Conservation (phyloP, 1,140 invertebrate species). For the Diachasma alloeum region DNA sequence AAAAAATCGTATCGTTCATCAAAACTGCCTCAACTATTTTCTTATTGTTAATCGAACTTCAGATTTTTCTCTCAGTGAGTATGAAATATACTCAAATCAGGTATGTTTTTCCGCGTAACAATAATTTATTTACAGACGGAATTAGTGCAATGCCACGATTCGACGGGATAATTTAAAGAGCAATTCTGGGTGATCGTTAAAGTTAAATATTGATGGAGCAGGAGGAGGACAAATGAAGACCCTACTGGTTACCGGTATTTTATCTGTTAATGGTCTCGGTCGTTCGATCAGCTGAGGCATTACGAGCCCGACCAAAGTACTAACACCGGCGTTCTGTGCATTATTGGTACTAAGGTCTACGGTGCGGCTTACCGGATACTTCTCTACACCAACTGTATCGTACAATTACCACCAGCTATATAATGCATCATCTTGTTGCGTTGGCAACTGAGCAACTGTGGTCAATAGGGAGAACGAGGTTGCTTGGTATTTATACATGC, state of each 20-base stretch:
- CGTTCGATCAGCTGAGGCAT: neutral
- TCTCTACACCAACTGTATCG: neutral
- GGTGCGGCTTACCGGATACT: neutral
- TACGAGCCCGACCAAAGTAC: neutral
- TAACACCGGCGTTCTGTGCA: neutral
- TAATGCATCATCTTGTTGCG: neutral
- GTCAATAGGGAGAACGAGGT: neutral
- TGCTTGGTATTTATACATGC: neutral
- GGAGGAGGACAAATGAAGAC: neutral
- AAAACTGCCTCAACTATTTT: no score
- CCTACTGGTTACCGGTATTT: neutral
- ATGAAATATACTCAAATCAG: no score
- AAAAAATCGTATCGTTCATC: no score
- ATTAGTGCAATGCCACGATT: no score
- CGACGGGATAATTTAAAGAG: no score
- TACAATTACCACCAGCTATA: neutral
- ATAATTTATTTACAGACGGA: no score
- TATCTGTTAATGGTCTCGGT: neutral
- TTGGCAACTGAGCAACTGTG: neutral
- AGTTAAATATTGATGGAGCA: neutral
- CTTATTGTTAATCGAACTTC: no score
- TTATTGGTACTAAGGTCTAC: neutral
- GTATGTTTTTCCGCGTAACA: no score
- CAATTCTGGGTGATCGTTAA: neutral
- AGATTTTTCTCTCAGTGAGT: no score